Base-by-base conservation (phyloP, 2,888 invertebrate genomes). In the Chrysolina oricalcia region DNA sequence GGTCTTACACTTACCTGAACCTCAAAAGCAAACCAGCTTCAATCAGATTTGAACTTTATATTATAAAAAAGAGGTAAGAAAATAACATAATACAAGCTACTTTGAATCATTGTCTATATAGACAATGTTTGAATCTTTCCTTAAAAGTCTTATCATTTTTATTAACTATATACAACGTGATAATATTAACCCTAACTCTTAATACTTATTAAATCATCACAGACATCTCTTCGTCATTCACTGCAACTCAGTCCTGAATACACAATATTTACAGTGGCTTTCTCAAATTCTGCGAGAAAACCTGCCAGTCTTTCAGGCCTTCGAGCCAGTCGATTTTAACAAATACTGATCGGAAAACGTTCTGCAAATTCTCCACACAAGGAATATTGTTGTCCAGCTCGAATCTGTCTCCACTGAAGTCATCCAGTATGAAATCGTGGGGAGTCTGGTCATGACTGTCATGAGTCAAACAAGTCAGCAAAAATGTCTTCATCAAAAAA, bases 351-450 rank as follows among this genome's bases (percentile, higher is more conserved):
- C 72, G 1, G 35, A 23, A 19, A 75, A 72, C 27, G 40, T 69
- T 77, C 17, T 80, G 59, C 48, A 81, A 62, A 19, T 72, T 56
- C 53, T 81, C 80, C 46, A 80, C 75, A 10, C 74, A 78, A 11
- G 84, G 83, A 41, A 82, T 80, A 59, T 84, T 82, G 72, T 75
- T 83, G 46, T 85, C 85, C 59, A 85, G 76, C 74, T 82, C 82
- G 53, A 82, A 80, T 72, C 75, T 80, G 67, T 80, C 81, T 17
- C 82, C 84, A 63, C 74, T 80, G 67, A 83, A 80, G 23, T 78
- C 81, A 4, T 80, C 80, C 67, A 80, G 68, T 48, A 72, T 73
- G 13, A 80, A 78, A 69, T 78, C 77, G 15, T 62, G n/a, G 73
- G 71, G 56, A 64, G 19, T 78, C 77, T 35, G 76, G n/a, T n/a